Conservation (phyloP, 2,888 invertebrate genomes). For the Tenthredo livida region DNA sequence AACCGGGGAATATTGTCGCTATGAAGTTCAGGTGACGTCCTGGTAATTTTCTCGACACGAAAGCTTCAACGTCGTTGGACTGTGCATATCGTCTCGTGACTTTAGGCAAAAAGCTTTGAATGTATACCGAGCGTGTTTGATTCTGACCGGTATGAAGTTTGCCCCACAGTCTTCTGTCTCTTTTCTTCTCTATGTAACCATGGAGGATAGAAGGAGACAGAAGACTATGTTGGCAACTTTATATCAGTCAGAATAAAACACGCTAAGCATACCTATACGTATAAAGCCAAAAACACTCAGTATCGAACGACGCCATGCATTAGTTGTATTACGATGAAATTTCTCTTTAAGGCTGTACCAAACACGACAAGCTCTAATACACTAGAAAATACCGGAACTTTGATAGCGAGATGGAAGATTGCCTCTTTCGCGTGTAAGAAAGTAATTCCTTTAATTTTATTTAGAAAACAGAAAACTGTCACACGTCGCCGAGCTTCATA, state of each 20-base stretch:
- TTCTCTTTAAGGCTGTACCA: constrained; percentile 50
- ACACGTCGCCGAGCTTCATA: constrained; percentile 9
- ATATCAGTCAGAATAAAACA: too few relatives aligned
- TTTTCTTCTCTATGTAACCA: too few relatives aligned
- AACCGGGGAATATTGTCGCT: constrained; percentile 1
- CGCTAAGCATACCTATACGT: background rate
- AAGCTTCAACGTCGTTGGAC: background rate
- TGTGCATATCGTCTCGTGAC: constrained; percentile 11
- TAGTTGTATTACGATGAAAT: constrained; percentile 39
- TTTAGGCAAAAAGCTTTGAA: constrained; percentile 20
- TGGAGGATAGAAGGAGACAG: too few relatives aligned
- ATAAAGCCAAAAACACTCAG: constrained; percentile 15
- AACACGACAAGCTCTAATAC: constrained; percentile 23
- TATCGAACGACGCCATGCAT: constrained; percentile 48
- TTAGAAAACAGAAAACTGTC: background rate
- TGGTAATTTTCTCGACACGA: constrained; percentile 35
- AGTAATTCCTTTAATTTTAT: constrained; percentile 4
- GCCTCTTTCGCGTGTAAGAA: constrained; percentile 20
- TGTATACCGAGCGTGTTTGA: background rate
- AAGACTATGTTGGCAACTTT: too few relatives aligned
- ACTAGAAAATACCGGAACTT: constrained; percentile 35
- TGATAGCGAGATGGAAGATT: constrained; percentile 10
- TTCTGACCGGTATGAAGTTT: too few relatives aligned
- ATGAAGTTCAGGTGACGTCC: background rate
- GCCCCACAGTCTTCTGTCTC: too few relatives aligned